Evolutionary conservation across 2,113 vertebrate genomes (phyloP).

Genomic region (Prinia subflava): DNA sequence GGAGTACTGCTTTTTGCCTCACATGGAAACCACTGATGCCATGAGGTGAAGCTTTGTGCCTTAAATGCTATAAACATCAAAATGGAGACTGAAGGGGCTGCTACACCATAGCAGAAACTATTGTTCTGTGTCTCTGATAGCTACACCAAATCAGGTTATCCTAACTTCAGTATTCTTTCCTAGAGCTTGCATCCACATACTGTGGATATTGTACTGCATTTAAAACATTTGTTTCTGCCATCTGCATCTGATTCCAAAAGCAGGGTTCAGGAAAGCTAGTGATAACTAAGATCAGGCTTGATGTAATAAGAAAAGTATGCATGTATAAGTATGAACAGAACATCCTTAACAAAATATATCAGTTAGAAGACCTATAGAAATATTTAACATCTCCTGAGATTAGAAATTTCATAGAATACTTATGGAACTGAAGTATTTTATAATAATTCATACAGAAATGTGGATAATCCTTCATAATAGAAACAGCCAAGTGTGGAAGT

Average conservation of each 20-base stretch:
- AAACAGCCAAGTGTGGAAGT: not conserved
- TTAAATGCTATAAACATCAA: not conserved
- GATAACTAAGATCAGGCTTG: not conserved
- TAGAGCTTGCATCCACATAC: not conserved
- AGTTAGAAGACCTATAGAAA: not conserved
- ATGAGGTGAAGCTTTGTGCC: not conserved
- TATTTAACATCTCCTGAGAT: not conserved
- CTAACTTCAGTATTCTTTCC: not conserved
- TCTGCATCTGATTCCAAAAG: not conserved
- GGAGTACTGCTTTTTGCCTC: not conserved
- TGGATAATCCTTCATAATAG: not conserved
- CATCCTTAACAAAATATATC: not conserved
- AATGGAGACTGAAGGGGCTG: not conserved
- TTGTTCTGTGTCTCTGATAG: not conserved
- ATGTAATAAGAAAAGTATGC: not conserved
- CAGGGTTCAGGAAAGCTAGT: not conserved
- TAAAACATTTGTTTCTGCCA: not conserved
- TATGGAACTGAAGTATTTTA: not conserved
- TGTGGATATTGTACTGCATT: not conserved
- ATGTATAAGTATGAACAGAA: not conserved
- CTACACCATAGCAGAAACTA: not conserved
- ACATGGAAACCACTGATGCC: not conserved
- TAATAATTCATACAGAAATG: not conserved
- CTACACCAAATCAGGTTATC: not conserved
- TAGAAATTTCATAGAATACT: not conserved